Evolutionary conservation across 2,797 vertebrate species (phyloP).

Genomic region (Pseudochirops cupreus): DNA sequence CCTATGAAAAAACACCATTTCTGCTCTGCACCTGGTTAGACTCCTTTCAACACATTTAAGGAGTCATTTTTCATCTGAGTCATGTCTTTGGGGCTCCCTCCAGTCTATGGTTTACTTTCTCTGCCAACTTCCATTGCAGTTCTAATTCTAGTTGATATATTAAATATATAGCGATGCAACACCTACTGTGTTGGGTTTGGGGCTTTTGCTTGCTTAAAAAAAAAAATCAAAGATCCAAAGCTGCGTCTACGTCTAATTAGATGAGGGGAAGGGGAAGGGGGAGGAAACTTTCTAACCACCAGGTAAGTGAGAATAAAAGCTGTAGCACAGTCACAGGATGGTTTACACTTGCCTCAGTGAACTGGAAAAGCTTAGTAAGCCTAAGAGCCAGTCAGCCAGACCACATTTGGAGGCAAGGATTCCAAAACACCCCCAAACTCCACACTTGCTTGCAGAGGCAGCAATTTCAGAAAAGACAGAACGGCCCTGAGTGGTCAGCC

Average conservation of each 20-base stretch:
- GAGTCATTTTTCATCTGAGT: conserved; percentile 60
- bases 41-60: conserved; percentile 44
- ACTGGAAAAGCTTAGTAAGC: conserved; percentile 70
- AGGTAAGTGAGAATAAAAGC: conserved; percentile 72
- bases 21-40: conserved; percentile 8
- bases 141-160: conserved; percentile 66
- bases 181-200: conserved; percentile 43
- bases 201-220: conserved; percentile 26
- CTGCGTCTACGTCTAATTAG: conserved; percentile 75
- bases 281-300: conserved; percentile 75
- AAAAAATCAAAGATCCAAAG: conserved; percentile 77
- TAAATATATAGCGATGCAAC: conserved; percentile 44
- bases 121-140: conserved; percentile 39
- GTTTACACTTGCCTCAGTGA: conserved; percentile 75
- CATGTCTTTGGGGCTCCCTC: conserved; percentile 31
- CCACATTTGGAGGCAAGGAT: conserved; percentile 54
- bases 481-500: neutral
- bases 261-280: conserved; percentile 33
- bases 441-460: conserved; percentile 55
- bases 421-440: conserved; percentile 42
- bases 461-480: conserved; percentile 59
- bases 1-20: conserved; percentile 2
- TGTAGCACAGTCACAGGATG: conserved; percentile 35
- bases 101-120: conserved; percentile 27
- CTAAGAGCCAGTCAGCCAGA: conserved; percentile 55